Conservation (phyloP, 2,113 vertebrate species). For the Platycercus adscitus region DNA sequence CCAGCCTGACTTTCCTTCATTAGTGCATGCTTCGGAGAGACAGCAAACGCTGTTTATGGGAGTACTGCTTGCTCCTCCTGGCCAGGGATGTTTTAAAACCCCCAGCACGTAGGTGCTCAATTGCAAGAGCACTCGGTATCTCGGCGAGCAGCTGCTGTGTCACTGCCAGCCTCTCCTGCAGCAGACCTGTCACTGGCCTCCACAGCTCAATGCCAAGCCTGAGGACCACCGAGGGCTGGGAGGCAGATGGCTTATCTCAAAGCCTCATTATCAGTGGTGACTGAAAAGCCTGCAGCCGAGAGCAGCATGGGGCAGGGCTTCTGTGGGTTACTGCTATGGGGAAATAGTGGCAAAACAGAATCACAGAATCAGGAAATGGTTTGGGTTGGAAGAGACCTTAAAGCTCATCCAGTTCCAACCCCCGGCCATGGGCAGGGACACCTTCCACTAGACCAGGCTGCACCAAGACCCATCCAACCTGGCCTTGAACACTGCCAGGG, state of each 20-base stretch:
- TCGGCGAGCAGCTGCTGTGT: slow-evolving; percentile 58
- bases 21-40: not conserved
- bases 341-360: not conserved
- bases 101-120: slow-evolving; percentile 13
- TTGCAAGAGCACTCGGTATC: not conserved
- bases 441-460: not conserved
- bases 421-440: not conserved
- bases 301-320: not conserved
- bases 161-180: slow-evolving; percentile 9
- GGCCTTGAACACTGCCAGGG: not conserved
- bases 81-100: not conserved
- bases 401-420: not conserved
- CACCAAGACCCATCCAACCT: not conserved
- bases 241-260: slow-evolving; percentile 73
- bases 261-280: slow-evolving; percentile 38
- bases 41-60: not conserved
- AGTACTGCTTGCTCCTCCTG: not conserved
- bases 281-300: not conserved
- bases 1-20: not conserved
- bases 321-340: not conserved
- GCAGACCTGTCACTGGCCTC: slow-evolving; percentile 31
- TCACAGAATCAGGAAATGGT: not conserved
- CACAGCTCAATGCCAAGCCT: not conserved
- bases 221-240: not conserved
- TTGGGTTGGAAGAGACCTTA: not conserved